Evolutionary conservation across 2,113 vertebrate genomes (phyloP).

Genomic region (Hyperopisus bebe): DNA sequence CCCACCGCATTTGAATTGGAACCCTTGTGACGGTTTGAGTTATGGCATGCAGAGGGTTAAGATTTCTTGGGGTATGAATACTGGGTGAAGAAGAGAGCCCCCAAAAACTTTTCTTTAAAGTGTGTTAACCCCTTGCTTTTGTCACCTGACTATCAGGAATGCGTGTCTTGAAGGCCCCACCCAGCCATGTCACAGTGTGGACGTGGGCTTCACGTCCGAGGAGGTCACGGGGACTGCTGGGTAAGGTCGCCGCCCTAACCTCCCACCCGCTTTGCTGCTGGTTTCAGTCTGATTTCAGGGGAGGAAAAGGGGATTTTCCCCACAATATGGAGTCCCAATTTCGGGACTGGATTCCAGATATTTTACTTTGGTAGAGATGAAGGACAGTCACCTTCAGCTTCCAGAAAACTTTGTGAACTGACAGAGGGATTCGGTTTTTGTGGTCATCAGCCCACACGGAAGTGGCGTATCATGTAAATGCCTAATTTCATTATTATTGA

Average conservation of each 20-base stretch:
- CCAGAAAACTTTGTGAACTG: neutral
- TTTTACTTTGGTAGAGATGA: neutral
- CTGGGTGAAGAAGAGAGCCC: neutral
- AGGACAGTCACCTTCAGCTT: neutral
- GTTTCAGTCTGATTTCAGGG: neutral
- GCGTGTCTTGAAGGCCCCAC: conserved; percentile 69
- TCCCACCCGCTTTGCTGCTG: neutral
- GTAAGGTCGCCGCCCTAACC: conserved; percentile 61
- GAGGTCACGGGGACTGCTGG: conserved; percentile 71
- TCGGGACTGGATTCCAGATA: neutral
- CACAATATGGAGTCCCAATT: neutral
- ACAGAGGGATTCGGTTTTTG: neutral
- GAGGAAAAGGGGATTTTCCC: neutral
- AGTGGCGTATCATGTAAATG: neutral
- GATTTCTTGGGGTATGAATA: neutral
- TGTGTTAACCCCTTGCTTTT: conserved; percentile 85
- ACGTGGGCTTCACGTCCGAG: conserved; percentile 64
- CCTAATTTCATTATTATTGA: neutral
- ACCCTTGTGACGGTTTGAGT: neutral
- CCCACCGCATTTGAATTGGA: neutral
- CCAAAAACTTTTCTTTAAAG: neutral
- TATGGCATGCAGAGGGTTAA: neutral
- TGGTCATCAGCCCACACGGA: neutral
- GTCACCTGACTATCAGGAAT: conserved; percentile 88
- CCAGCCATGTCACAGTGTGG: conserved; percentile 78